Percentiles rank a stretch among this genome's conserved stretches.
phyloP scores from a whole-genome alignment of 2,797 vertebrate species.

The Enoplosus armatus region DNA sequence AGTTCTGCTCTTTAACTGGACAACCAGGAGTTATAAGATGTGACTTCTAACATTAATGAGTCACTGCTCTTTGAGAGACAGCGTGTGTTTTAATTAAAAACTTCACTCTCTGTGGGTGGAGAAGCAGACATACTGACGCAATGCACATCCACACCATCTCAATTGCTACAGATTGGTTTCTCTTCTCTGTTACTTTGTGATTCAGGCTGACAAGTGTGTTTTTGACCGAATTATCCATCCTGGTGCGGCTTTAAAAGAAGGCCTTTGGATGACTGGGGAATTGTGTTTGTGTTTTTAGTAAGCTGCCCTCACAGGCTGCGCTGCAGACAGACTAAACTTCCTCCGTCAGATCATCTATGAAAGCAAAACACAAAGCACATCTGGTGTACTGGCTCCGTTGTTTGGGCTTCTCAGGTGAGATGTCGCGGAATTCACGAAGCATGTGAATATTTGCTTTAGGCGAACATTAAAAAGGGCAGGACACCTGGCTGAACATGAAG shows the following conservation, averaged over 20 bases:
- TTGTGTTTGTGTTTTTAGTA: constrained; percentile 34
- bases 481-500: constrained; percentile 27
- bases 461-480: constrained; percentile 22
- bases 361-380: constrained; percentile 40
- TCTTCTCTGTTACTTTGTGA: not conserved
- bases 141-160: not conserved
- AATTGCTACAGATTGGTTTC: not conserved
- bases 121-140: not conserved
- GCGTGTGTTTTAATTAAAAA: constrained; percentile 6
- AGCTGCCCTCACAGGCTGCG: constrained; percentile 5
- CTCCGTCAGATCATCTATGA: constrained; percentile 15
- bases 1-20: constrained; percentile 1
- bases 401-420: constrained; percentile 29
- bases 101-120: not conserved
- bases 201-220: constrained; percentile 13
- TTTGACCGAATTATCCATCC: not conserved
- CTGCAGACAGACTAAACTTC: constrained; percentile 12
- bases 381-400: constrained; percentile 22
- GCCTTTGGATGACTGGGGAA: not conserved
- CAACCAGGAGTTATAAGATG: constrained; percentile 2
- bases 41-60: constrained; percentile 16
- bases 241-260: constrained; percentile 1
- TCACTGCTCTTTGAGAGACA: constrained; percentile 5
- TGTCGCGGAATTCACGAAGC: constrained; percentile 36
- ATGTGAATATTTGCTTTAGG: constrained; percentile 39